These are phyloP conservation scores for Malacoctenus gilli DNA, from an alignment of 2,797 vertebrate species.

Conservation along the genomic window DNA sequence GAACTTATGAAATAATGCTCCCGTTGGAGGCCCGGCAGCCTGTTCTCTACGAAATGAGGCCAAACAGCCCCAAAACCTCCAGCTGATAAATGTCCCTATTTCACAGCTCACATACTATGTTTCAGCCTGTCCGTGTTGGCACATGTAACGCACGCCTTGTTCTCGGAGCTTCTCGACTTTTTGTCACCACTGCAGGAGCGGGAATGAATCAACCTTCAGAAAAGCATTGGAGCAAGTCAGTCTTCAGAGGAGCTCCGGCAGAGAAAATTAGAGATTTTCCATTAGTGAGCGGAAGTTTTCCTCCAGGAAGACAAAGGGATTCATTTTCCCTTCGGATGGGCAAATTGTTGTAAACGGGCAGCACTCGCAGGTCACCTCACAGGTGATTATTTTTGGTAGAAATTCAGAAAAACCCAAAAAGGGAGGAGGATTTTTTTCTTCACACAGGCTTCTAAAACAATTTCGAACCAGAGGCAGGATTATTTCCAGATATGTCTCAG, in stretches of 20 bases:
- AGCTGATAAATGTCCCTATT: slow-evolving; percentile 64
- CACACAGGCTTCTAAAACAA: too few relatives aligned
- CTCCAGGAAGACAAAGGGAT: slow-evolving; percentile 23
- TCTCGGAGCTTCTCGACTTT: slow-evolving; percentile 1
- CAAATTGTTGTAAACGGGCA: slow-evolving; percentile 27
- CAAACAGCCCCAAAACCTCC: slow-evolving; percentile 48
- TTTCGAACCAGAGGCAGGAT: too few relatives aligned
- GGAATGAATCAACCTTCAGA: background rate
- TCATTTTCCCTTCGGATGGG: slow-evolving; percentile 29
- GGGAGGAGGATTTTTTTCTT: too few relatives aligned
- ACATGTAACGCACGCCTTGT: background rate
- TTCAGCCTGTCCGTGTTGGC: slow-evolving; percentile 11
- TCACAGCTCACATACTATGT: slow-evolving; percentile 25
- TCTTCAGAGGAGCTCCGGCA: slow-evolving; percentile 22
- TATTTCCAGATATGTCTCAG: too few relatives aligned
- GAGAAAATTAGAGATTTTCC: slow-evolving; percentile 37
- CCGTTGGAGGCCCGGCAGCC: too few relatives aligned
- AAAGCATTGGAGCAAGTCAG: slow-evolving; percentile 21
- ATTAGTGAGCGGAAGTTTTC: slow-evolving; percentile 28
- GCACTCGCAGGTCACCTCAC: too few relatives aligned
- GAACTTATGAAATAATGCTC: slow-evolving; percentile 35
- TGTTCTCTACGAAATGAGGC: slow-evolving; percentile 39
- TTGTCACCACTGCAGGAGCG: background rate
- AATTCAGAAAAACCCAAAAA: too few relatives aligned
- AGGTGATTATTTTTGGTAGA: too few relatives aligned